phyloP scores from a whole-genome alignment of 2,888 invertebrate species.

The Empis stercorea region DNA sequence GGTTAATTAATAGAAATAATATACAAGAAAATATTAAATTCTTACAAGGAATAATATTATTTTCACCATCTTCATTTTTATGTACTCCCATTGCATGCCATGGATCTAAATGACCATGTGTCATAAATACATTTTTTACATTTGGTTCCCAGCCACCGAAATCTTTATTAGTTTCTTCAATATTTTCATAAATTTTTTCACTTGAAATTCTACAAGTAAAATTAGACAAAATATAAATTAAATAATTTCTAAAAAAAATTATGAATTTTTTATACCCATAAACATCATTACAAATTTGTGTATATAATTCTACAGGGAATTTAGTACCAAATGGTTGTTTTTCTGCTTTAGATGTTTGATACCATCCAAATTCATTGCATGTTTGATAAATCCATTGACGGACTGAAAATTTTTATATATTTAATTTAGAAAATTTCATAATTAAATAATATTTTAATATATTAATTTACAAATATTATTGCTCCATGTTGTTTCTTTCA shows the following conservation, averaged over 20 bases:
- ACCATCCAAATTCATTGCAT: slow-evolving; percentile 73
- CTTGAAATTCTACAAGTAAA: slow-evolving; percentile 1
- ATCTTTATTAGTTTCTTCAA: slow-evolving; percentile 34
- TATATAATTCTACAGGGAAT: slow-evolving; percentile 22
- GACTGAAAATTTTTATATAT: slow-evolving; percentile 32
- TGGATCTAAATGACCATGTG: slow-evolving; percentile 43
- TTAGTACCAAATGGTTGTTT: slow-evolving; percentile 40
- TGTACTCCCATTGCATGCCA: slow-evolving; percentile 42
- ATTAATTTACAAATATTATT: slow-evolving; percentile 19
- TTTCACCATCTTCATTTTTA: slow-evolving; percentile 21
- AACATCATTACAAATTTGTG: slow-evolving; percentile 17
- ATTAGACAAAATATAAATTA: not conserved
- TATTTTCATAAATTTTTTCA: slow-evolving; percentile 14
- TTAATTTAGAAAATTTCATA: too few species aligned
- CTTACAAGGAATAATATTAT: slow-evolving; percentile 22
- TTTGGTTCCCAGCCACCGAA: slow-evolving; percentile 39
- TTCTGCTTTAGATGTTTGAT: slow-evolving; percentile 51
- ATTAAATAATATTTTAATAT: too few species aligned
- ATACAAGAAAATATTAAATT: slow-evolving; percentile 1
- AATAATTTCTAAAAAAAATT: not conserved
- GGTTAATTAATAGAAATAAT: not conserved
- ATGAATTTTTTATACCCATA: slow-evolving; percentile 11
- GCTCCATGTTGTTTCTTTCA: slow-evolving; percentile 16
- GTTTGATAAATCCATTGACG: slow-evolving; percentile 69
- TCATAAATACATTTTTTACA: slow-evolving; percentile 39